A percentile compares a stretch with the other conserved stretches of the same genome.
Conservation (phyloP, 2,113 vertebrate genomes). For the Hymenochirus boettgeri region DNA sequence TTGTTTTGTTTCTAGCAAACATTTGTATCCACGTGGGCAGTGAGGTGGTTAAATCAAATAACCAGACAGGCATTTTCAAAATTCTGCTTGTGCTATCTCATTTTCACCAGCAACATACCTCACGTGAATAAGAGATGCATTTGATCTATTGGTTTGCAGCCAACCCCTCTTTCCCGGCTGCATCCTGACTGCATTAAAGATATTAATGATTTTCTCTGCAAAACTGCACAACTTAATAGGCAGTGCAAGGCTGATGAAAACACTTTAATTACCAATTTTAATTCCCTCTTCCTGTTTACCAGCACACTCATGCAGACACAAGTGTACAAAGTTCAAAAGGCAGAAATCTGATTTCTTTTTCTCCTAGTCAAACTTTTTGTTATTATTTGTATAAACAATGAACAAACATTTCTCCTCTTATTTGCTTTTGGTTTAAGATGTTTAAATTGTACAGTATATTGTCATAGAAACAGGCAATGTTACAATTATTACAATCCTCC, state of each 20-base stretch:
- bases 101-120: constrained; percentile 33
- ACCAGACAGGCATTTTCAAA: constrained; percentile 27
- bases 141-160: constrained; percentile 43
- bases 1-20: constrained; percentile 5
- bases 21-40: constrained; percentile 31
- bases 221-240: constrained; percentile 35
- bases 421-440: too few relatives aligned
- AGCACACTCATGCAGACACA: constrained; percentile 11
- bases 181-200: constrained; percentile 22
- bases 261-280: constrained; percentile 18
- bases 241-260: constrained; percentile 31
- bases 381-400: not conserved
- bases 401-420: too few relatives aligned
- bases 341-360: constrained; percentile 27
- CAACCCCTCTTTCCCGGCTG: constrained; percentile 3
- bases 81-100: constrained; percentile 34
- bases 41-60: constrained; percentile 41
- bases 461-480: too few relatives aligned
- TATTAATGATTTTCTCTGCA: constrained; percentile 31
- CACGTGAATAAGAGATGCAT: constrained; percentile 36
- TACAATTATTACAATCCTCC: too few relatives aligned
- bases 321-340: constrained; percentile 38
- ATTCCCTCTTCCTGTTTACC: constrained; percentile 14
- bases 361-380: not conserved
- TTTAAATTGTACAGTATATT: too few relatives aligned